Percentiles rank a stretch among this genome's conserved stretches.
Conservation (phyloP, 2,797 vertebrate species). For the Smutsia gigantea region DNA sequence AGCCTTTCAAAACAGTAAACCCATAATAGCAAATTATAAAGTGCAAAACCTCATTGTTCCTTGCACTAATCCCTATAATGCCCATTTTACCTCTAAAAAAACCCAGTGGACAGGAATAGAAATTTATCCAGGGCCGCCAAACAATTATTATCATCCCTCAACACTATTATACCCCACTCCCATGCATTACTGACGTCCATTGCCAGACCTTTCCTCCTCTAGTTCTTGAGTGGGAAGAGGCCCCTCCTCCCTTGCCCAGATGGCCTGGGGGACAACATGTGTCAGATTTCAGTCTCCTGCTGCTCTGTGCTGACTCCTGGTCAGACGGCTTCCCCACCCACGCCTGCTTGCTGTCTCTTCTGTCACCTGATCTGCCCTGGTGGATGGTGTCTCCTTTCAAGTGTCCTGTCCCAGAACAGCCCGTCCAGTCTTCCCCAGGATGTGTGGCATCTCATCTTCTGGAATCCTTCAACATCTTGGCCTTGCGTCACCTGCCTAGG, state of each 20-base stretch:
- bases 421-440: neutral
- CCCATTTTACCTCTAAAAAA: too few relatives aligned
- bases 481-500: accelerated
- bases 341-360: neutral
- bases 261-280: accelerated
- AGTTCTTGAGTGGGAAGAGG: neutral
- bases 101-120: too few relatives aligned
- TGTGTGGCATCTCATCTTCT: neutral
- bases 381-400: slow-evolving; percentile 62
- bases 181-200: too few relatives aligned
- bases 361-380: slow-evolving; percentile 33
- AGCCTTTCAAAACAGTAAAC: too few relatives aligned
- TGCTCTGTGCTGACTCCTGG: accelerated
- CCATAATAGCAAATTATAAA: too few relatives aligned
- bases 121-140: too few relatives aligned
- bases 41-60: too few relatives aligned
- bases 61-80: too few relatives aligned
- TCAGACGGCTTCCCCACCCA: accelerated
- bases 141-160: too few relatives aligned
- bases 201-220: neutral
- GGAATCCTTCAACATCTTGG: neutral
- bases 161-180: too few relatives aligned
- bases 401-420: slow-evolving; percentile 48
- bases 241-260: neutral
- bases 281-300: neutral